phyloP scores from a whole-genome alignment of 2,797 vertebrate genomes.

The Chelmon rostratus region DNA sequence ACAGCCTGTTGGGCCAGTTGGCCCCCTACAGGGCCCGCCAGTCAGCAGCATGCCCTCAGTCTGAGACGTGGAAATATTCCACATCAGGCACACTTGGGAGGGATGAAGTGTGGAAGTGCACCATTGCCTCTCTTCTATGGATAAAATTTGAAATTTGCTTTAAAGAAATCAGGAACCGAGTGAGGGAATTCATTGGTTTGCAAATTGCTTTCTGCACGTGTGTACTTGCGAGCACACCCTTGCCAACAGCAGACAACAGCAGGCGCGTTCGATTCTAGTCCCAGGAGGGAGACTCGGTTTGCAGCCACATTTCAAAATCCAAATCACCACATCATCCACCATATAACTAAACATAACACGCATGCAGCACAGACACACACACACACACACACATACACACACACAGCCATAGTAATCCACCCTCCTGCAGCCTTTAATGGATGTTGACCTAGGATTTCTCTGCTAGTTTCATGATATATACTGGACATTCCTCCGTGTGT shows the following conservation, averaged over 20 bases:
- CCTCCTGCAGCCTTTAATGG: background rate
- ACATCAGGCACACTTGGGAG: conserved; percentile 30
- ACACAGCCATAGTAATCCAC: background rate
- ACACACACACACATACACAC: background rate
- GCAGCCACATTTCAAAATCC: conserved; percentile 30
- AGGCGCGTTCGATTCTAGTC: conserved; percentile 35
- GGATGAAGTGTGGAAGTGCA: conserved; percentile 43
- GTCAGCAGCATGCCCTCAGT: conserved; percentile 50
- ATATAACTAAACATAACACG: conserved; percentile 14
- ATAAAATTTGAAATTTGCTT: conserved; percentile 43
- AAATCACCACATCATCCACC: conserved; percentile 25
- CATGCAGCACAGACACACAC: background rate
- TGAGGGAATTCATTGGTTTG: conserved; percentile 44
- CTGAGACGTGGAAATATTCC: conserved; percentile 52
- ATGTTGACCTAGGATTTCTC: conserved; percentile 16
- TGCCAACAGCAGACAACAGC: conserved; percentile 7
- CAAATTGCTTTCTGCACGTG: conserved; percentile 45
- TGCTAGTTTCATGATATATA: conserved; percentile 49
- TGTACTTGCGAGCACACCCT: background rate
- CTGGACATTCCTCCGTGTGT: conserved; percentile 27
- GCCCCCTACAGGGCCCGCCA: conserved; percentile 49
- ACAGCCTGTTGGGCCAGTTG: conserved; percentile 41
- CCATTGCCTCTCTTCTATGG: conserved; percentile 27
- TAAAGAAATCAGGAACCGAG: conserved; percentile 42
- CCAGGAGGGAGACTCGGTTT: conserved; percentile 14